These are phyloP conservation scores for Physocephala rufipes DNA, from an alignment of 2,888 invertebrate genomes.

Conservation along the genomic window DNA sequence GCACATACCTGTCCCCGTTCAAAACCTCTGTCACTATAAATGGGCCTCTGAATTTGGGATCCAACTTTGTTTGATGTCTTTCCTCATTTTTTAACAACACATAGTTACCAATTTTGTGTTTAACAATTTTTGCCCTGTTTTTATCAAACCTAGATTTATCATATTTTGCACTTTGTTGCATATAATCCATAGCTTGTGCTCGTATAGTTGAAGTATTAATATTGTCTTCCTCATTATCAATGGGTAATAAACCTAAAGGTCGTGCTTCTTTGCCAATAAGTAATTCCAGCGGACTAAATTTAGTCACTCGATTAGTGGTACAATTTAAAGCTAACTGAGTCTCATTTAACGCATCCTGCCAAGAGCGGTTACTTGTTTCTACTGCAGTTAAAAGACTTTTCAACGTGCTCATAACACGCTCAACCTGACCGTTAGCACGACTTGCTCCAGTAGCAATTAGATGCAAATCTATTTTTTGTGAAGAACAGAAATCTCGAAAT, in stretches of 20 bases:
- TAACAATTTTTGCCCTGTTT: constrained; percentile 18
- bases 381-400: constrained; percentile 36
- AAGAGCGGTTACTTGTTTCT: constrained; percentile 16
- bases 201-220: constrained; percentile 22
- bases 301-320: constrained; percentile 26
- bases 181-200: constrained; percentile 15
- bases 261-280: constrained; percentile 29
- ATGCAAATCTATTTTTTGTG: constrained; percentile 14
- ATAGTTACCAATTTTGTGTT: constrained; percentile 17
- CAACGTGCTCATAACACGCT: constrained; percentile 21
- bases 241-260: constrained; percentile 4
- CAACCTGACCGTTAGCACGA: constrained; percentile 7
- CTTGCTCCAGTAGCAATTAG: constrained; percentile 28
- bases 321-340: constrained; percentile 29
- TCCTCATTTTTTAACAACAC: constrained; percentile 24
- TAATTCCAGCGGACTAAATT: constrained; percentile 27
- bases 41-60: constrained; percentile 33
- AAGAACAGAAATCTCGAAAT: constrained; percentile 16
- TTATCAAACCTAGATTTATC: constrained; percentile 28
- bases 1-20: constrained; percentile 28
- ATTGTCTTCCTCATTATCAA: background rate
- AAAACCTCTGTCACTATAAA: constrained; percentile 28
- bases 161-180: constrained; percentile 20
- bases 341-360: constrained; percentile 24
- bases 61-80: constrained; percentile 30